A percentile compares a stretch with the other conserved stretches of the same genome.
phyloP scores from a whole-genome alignment of 2,113 vertebrate genomes.

The Panthera uncia region DNA sequence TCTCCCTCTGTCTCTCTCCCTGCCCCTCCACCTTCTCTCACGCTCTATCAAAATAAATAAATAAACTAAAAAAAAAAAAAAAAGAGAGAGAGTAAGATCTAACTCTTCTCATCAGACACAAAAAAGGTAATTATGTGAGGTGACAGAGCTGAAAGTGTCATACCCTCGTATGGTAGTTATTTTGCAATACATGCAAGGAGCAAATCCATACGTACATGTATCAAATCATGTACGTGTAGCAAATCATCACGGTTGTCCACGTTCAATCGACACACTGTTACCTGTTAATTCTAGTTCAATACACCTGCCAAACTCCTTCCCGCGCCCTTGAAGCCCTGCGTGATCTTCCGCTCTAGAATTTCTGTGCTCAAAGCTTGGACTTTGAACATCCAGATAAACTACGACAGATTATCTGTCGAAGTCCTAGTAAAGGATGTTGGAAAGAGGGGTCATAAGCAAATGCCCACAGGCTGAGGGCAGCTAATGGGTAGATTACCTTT shows the following conservation, averaged over 20 bases:
- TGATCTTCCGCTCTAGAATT: background rate
- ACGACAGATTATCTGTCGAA: background rate
- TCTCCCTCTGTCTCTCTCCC: too few species aligned
- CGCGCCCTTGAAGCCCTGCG: background rate
- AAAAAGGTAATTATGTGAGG: background rate
- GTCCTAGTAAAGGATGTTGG: background rate
- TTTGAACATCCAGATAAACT: background rate
- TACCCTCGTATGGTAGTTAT: background rate
- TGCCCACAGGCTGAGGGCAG: background rate
- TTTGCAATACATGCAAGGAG: background rate
- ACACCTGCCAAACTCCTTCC: background rate
- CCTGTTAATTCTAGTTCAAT: background rate
- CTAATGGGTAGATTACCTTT: background rate
- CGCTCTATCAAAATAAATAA: too few species aligned
- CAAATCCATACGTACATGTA: background rate
- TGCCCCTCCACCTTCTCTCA: too few species aligned
- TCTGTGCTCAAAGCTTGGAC: background rate
- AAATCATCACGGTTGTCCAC: background rate
- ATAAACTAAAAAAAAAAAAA: too few species aligned
- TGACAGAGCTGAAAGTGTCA: background rate
- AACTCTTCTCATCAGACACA: background rate
- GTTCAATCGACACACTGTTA: background rate
- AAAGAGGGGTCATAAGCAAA: background rate
- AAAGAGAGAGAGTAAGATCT: background rate
- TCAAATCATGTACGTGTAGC: background rate